Evolutionary conservation across 2,888 invertebrate genomes (phyloP), one percentile per base, ranked within the genome.

Genomic region (Choreutis nemorana): DNA sequence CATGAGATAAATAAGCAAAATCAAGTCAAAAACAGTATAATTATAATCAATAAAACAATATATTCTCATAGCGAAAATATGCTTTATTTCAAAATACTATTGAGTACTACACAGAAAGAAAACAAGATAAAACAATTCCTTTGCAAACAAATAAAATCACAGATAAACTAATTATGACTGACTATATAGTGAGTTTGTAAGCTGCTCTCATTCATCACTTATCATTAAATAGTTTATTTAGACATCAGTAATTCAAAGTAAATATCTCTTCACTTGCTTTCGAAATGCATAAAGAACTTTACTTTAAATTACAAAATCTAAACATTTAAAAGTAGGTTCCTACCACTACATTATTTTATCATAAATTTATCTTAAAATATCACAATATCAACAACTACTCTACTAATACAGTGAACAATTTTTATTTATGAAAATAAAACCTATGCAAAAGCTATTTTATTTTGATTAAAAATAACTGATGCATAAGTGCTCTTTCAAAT

Each of bases 361-460:
- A 45, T 55, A 58, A 53, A 50, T 56, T 48, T 61, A 65, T 61
- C 57, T 66, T 70, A 67, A 70, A 63, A 71, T 73, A 75, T 75
- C 75, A 77, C 75, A 75, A 62, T 72, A 71, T 64, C 55, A 70
- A 70, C 67, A 66, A 54, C 72, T 70, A 70, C 55, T 40, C 55
- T 59, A 56, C 48, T 35, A 37, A 35, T 53, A 54, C 45, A 44
- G 35, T 31, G 34, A 49, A 48, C 36, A 37, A 41, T 42, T 44
- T 39, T n/a, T n/a, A n/a, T n/a, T n/a, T n/a, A n/a, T n/a, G n/a
- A n/a, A n/a, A n/a, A n/a, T n/a, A n/a, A n/a, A n/a, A n/a, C n/a
- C n/a, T n/a, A n/a, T n/a, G n/a, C n/a, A n/a, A n/a, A n/a, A n/a
- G n/a, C n/a, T n/a, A n/a, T n/a, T n/a, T n/a, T n/a, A n/a, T n/a